phyloP scores from a whole-genome alignment of 2,113 vertebrate species.

The Nansenia antarctica region DNA sequence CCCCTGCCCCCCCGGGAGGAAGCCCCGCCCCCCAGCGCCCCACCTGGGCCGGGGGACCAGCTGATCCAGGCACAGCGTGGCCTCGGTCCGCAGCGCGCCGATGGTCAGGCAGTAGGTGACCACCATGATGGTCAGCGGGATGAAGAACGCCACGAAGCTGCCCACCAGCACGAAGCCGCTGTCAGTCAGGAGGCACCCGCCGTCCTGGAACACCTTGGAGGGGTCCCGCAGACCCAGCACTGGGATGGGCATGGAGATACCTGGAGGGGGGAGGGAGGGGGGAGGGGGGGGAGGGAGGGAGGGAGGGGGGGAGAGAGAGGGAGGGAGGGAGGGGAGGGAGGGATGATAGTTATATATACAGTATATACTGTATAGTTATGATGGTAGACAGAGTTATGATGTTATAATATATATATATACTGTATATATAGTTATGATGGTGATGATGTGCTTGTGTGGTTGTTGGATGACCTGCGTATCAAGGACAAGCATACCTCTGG shows the following conservation, averaged over 20 bases:
- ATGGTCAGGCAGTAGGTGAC: constrained; percentile 96
- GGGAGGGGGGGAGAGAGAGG: not conserved
- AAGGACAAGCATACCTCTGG: no score
- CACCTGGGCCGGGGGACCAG: constrained; percentile 84
- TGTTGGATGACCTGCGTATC: no score
- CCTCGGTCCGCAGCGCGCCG: constrained; percentile 89
- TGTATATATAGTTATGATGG: no score
- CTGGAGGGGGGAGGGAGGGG: constrained; percentile 30
- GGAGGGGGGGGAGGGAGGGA: not conserved
- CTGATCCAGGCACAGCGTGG: constrained; percentile 85
- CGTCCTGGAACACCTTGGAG: constrained; percentile 89
- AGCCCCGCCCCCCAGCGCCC: constrained; percentile 78
- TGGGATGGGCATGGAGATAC: constrained; percentile 92
- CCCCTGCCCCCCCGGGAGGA: constrained; percentile 86
- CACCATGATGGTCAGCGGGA: constrained; percentile 95
- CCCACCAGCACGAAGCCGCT: constrained; percentile 90
- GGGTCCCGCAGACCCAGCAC: constrained; percentile 90
- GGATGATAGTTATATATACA: no score
- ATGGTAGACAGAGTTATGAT: constrained; percentile 15
- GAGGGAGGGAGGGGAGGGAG: not conserved
- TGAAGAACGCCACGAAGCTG: constrained; percentile 94
- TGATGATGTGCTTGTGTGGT: no score
- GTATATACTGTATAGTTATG: no score
- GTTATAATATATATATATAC: no score
- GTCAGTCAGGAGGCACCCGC: constrained; percentile 87